Percentiles rank a stretch among this genome's conserved stretches.
Conservation (phyloP, 2,888 invertebrate genomes). For the Arctia plantaginis region DNA sequence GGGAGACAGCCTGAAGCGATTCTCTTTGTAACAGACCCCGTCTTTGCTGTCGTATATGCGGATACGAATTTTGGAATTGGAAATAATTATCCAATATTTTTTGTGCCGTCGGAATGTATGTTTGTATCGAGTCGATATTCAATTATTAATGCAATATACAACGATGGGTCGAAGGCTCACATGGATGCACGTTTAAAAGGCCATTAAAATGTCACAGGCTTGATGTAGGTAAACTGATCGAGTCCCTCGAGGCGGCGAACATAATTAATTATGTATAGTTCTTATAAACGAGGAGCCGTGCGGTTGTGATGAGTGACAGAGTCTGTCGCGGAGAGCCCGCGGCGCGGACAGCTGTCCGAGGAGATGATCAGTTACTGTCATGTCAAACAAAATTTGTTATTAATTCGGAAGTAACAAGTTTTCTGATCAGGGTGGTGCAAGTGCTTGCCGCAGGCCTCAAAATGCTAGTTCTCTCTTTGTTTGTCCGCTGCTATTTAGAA, state of each 20-base stretch:
- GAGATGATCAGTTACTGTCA: slow-evolving; percentile 56
- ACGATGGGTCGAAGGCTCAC: slow-evolving; percentile 63
- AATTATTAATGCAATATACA: slow-evolving; percentile 68
- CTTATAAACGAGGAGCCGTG: slow-evolving; percentile 59
- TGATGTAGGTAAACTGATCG: slow-evolving; percentile 73
- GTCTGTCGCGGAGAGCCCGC: slow-evolving; percentile 20
- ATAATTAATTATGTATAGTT: slow-evolving; percentile 82
- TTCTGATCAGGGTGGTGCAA: slow-evolving; percentile 30
- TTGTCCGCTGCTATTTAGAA: slow-evolving; percentile 56
- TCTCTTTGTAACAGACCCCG: slow-evolving; percentile 63
- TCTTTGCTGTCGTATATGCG: slow-evolving; percentile 63
- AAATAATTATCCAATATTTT: slow-evolving; percentile 72
- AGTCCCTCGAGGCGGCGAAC: slow-evolving; percentile 61
- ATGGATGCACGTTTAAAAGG: slow-evolving; percentile 75
- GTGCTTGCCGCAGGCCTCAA: slow-evolving; percentile 37
- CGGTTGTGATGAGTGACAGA: slow-evolving; percentile 30
- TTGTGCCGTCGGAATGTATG: slow-evolving; percentile 48
- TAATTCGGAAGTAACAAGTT: slow-evolving; percentile 62
- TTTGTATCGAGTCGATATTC: slow-evolving; percentile 56
- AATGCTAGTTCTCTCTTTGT: slow-evolving; percentile 50
- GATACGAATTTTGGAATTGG: slow-evolving; percentile 67
- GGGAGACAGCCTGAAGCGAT: slow-evolving; percentile 63
- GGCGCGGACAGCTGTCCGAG: slow-evolving; percentile 34
- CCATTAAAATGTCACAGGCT: slow-evolving; percentile 81
- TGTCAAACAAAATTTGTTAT: slow-evolving; percentile 67